Evolutionary conservation across 2,888 invertebrate genomes (phyloP).

Genomic region (Orchesellides sinensis): DNA sequence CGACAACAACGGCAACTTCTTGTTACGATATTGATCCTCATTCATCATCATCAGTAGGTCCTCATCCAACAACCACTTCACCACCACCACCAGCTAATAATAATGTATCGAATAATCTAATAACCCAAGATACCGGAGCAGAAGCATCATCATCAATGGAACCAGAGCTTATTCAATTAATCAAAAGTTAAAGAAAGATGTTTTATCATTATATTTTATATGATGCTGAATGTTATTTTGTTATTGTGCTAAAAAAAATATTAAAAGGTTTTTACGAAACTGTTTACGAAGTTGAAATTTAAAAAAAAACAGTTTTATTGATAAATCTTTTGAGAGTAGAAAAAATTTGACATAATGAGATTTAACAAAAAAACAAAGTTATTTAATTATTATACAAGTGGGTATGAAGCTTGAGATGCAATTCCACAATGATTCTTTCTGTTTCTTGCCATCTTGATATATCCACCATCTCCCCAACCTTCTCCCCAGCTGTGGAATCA

Average conservation of each 20-base stretch:
- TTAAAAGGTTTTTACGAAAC: too few relatives aligned
- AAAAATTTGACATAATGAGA: background rate
- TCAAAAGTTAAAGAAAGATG: slow-evolving; percentile 11
- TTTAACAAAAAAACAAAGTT: slow-evolving; percentile 6
- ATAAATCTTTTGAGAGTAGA: background rate
- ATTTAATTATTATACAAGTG: slow-evolving; percentile 69
- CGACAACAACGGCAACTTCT: background rate
- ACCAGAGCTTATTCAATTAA: slow-evolving; percentile 49
- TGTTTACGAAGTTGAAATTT: too few relatives aligned
- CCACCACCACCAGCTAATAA: background rate
- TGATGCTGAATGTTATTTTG: background rate
- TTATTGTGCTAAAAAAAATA: slow-evolving; percentile 5
- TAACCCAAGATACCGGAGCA: too few relatives aligned
- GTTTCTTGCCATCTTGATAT: slow-evolving; percentile 78
- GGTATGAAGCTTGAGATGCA: slow-evolving; percentile 77
- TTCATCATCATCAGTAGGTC: too few relatives aligned
- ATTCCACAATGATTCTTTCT: slow-evolving; percentile 78
- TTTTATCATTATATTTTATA: background rate
- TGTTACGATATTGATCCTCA: background rate
- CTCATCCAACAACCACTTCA: too few relatives aligned
- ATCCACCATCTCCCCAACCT: slow-evolving; percentile 78
- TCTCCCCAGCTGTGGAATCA: slow-evolving; percentile 76
- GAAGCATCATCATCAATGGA: background rate
- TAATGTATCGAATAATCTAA: too few relatives aligned
- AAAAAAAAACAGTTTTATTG: background rate